Evolutionary conservation across 2,797 vertebrate species (phyloP).

Genomic region (Acridotheres tristis): DNA sequence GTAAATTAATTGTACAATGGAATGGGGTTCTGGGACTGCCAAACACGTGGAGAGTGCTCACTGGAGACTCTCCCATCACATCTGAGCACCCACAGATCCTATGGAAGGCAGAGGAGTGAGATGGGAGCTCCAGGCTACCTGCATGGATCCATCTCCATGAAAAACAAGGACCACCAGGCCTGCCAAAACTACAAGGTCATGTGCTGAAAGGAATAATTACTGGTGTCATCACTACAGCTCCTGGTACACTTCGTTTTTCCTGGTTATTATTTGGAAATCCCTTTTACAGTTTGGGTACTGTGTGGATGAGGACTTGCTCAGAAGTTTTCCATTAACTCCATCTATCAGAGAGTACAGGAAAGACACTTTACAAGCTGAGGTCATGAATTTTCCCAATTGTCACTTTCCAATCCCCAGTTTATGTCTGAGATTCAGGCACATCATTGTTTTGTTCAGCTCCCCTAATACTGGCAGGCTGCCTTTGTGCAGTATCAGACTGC

Average conservation of each 20-base stretch:
- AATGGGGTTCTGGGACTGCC: conserved; percentile 55
- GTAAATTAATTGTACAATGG: conserved; percentile 64
- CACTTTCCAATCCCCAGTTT: not conserved
- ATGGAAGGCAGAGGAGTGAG: not conserved
- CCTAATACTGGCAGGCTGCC: not conserved
- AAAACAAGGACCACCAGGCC: not conserved
- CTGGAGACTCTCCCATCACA: not conserved
- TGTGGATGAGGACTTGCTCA: not conserved
- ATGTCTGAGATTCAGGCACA: not conserved
- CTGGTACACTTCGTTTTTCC: not conserved
- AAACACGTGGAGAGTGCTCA: conserved; percentile 10
- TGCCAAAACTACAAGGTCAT: not conserved
- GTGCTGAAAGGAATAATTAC: not conserved
- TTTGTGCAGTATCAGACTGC: not conserved
- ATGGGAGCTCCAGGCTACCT: not conserved
- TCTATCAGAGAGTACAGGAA: not conserved
- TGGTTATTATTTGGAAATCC: not conserved
- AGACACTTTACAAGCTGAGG: not conserved
- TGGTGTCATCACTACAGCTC: not conserved
- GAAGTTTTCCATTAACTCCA: not conserved
- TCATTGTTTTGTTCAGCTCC: not conserved
- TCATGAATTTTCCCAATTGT: not conserved
- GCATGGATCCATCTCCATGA: not conserved
- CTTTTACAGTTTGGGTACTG: not conserved
- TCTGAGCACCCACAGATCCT: not conserved